Evolutionary conservation across 1,140 invertebrate genomes (phyloP).

Genomic region (Hylyphantes graminicola): DNA sequence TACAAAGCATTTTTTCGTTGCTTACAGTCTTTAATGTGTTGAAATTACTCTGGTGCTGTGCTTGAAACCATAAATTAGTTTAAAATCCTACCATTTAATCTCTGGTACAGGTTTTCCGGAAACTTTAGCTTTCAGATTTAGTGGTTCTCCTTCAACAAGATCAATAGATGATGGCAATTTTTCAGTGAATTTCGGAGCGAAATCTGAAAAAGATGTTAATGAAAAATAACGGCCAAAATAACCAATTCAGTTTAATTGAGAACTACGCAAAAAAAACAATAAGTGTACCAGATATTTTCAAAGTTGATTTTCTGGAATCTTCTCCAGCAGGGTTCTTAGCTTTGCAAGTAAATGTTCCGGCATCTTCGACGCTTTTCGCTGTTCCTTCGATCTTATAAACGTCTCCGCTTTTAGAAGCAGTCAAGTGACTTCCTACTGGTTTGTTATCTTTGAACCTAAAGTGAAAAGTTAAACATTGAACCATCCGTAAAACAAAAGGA

Average conservation of each 20-base stretch:
- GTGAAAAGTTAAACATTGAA: background rate
- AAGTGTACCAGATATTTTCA: constrained; percentile 39
- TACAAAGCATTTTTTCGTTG: too few relatives aligned
- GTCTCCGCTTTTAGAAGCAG: constrained; percentile 62
- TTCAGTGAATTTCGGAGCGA: constrained; percentile 24
- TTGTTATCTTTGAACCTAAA: constrained; percentile 46
- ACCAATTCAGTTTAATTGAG: background rate
- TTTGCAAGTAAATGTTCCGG: constrained; percentile 73
- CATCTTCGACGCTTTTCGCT: constrained; percentile 72
- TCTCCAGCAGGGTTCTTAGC: constrained; percentile 70
- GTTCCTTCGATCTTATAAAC: constrained; percentile 70
- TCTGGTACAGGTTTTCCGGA: constrained; percentile 86
- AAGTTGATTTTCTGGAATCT: constrained; percentile 29
- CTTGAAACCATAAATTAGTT: too few relatives aligned
- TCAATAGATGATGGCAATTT: constrained; percentile 30
- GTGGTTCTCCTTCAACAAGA: constrained; percentile 73
- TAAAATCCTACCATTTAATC: constrained; percentile 76
- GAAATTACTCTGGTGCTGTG: too few relatives aligned
- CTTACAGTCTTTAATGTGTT: too few relatives aligned
- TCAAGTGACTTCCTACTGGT: background rate
- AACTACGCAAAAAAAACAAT: background rate
- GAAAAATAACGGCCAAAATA: background rate
- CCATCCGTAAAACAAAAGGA: too few relatives aligned
- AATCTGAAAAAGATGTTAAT: constrained; percentile 13
- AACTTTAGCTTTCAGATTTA: constrained; percentile 67